These are phyloP conservation scores for Acipenser ruthenus DNA, from an alignment of 2,797 vertebrate genomes.

Conservation along the genomic window DNA sequence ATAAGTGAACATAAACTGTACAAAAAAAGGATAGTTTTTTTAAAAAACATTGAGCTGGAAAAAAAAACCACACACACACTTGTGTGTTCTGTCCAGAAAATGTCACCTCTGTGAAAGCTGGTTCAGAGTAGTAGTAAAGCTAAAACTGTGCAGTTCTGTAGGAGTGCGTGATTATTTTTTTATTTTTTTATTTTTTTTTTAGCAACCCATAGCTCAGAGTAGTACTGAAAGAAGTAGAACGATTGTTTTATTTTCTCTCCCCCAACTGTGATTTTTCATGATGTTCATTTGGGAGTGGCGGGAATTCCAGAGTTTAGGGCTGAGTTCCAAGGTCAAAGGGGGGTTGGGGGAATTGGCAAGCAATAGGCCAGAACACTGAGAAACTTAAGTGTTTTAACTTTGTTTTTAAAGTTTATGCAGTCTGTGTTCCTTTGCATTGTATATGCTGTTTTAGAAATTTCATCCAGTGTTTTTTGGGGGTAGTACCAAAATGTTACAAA, in stretches of 20 bases:
- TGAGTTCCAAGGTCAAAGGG: no score
- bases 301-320: no score
- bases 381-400: background rate
- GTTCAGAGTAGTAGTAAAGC: constrained; percentile 29
- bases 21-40: constrained; percentile 40
- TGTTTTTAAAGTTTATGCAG: constrained; percentile 1
- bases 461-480: background rate
- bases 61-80: constrained; percentile 27
- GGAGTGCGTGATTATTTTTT: constrained; percentile 36
- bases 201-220: background rate
- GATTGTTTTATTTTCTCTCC: no score
- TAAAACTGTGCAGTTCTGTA: constrained; percentile 18
- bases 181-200: constrained; percentile 16
- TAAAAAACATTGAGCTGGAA: constrained; percentile 51
- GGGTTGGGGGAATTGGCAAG: no score
- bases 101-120: constrained; percentile 32
- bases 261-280: no score
- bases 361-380: no score
- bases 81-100: constrained; percentile 40
- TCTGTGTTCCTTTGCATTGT: background rate
- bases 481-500: constrained; percentile 1
- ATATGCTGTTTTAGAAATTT: background rate
- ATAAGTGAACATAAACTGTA: constrained; percentile 29
- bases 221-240: no score
- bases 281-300: no score